phyloP scores from a whole-genome alignment of 1,140 invertebrate species.

The Brachionus koreanus region DNA sequence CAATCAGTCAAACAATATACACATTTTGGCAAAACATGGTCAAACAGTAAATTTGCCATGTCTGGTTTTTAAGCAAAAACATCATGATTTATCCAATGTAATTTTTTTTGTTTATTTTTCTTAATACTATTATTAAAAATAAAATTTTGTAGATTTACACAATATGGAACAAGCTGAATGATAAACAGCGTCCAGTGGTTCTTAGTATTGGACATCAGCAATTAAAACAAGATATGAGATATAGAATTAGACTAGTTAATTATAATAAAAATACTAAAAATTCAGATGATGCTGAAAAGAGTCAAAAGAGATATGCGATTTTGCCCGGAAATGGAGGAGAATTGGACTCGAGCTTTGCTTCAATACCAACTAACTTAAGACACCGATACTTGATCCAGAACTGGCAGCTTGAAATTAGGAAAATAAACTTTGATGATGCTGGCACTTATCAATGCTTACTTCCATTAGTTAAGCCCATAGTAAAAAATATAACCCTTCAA shows the following conservation, averaged over 20 bases:
- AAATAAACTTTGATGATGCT: constrained; percentile 28
- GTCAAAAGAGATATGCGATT: not conserved
- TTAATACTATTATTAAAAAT: not conserved
- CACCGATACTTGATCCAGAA: constrained; percentile 17
- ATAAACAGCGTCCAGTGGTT: constrained; percentile 36
- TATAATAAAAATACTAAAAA: not conserved
- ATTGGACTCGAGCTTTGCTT: not conserved
- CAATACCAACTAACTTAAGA: not conserved
- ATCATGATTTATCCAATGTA: constrained; percentile 39
- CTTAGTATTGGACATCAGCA: constrained; percentile 20
- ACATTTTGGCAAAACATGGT: constrained; percentile 37
- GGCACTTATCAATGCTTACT: constrained; percentile 37
- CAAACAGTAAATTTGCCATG: constrained; percentile 42
- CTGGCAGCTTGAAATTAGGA: constrained; percentile 36
- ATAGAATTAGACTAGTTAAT: constrained; percentile 21
- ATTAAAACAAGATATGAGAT: constrained; percentile 41
- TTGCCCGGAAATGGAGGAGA: not conserved
- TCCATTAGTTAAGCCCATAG: constrained; percentile 28
- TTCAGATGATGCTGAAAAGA: not conserved
- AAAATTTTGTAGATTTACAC: not conserved
- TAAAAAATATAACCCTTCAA: constrained; percentile 43
- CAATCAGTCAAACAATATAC: constrained; percentile 36
- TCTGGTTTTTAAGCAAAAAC: constrained; percentile 14
- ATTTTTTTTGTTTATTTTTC: not conserved
- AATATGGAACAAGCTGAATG: constrained; percentile 37